phyloP scores from a whole-genome alignment of 2,113 vertebrate species.

The Enhydra lutris region DNA sequence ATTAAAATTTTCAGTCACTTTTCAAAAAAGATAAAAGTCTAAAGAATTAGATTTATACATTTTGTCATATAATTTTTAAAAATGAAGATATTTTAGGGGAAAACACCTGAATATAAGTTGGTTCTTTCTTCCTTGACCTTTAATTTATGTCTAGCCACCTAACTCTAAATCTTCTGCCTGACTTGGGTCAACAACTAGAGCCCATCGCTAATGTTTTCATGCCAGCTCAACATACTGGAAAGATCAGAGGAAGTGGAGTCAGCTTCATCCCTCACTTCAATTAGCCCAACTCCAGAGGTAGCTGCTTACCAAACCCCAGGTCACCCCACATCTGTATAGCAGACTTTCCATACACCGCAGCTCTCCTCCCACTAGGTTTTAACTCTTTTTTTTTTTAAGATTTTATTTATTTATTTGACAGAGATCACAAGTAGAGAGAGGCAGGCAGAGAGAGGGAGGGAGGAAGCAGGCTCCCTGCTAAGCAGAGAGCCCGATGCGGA shows the following conservation, averaged over 20 bases:
- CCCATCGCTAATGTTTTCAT: background rate
- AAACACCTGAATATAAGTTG: background rate
- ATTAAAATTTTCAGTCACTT: background rate
- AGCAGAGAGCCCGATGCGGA: too few relatives aligned
- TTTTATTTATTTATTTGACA: too few relatives aligned
- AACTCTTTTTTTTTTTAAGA: background rate
- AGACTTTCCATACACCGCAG: background rate
- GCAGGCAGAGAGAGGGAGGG: too few relatives aligned
- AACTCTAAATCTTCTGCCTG: background rate
- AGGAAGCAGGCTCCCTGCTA: too few relatives aligned
- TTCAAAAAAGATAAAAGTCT: background rate
- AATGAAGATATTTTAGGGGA: background rate
- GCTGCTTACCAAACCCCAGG: background rate
- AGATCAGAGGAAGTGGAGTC: background rate
- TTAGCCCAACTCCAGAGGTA: background rate
- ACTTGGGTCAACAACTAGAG: background rate
- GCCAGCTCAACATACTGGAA: background rate
- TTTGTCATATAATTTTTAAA: background rate
- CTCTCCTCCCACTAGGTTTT: background rate
- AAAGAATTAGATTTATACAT: background rate
- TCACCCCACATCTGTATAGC: background rate
- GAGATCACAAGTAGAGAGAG: too few relatives aligned
- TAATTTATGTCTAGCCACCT: background rate
- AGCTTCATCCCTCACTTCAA: background rate
- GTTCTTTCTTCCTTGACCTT: background rate